Conservation (phyloP, 2,888 invertebrate species). For the Synergus japonicus region DNA sequence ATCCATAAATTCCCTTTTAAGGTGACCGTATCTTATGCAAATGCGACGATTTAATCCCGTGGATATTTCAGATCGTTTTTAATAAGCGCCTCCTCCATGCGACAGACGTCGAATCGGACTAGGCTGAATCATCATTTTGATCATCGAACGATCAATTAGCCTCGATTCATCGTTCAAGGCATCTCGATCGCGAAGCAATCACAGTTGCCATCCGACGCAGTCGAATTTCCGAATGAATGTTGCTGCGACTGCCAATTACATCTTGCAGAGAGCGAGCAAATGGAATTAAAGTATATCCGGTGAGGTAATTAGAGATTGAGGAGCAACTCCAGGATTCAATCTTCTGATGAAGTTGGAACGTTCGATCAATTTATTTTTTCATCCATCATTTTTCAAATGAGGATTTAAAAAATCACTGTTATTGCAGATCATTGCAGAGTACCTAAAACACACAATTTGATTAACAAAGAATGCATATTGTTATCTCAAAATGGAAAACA, state of each 20-base stretch:
- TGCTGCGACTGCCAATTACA: slow-evolving; percentile 4
- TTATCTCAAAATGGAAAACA: slow-evolving; percentile 58
- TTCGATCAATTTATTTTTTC: background rate
- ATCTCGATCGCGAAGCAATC: slow-evolving; percentile 31
- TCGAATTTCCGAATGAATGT: slow-evolving; percentile 7
- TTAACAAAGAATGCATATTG: background rate
- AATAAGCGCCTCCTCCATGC: slow-evolving; percentile 64
- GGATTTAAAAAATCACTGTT: too few species aligned
- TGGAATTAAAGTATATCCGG: slow-evolving; percentile 32
- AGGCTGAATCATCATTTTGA: slow-evolving; percentile 3
- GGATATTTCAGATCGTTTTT: slow-evolving; percentile 74
- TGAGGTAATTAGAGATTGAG: slow-evolving; percentile 20
- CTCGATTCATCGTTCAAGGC: slow-evolving; percentile 51
- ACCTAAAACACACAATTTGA: too few species aligned
- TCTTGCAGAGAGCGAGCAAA: slow-evolving; percentile 10
- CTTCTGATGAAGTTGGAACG: background rate
- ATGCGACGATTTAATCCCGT: slow-evolving; percentile 75
- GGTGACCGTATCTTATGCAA: slow-evolving; percentile 71
- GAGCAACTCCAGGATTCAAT: background rate
- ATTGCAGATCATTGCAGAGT: too few species aligned
- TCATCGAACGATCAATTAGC: slow-evolving; percentile 59
- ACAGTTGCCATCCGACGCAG: background rate
- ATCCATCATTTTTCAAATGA: too few species aligned
- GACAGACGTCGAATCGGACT: slow-evolving; percentile 48
- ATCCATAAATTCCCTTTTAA: slow-evolving; percentile 76